These are phyloP conservation scores for Drosophila atripex DNA, from an alignment of 2,888 invertebrate species.

Conservation along the genomic window DNA sequence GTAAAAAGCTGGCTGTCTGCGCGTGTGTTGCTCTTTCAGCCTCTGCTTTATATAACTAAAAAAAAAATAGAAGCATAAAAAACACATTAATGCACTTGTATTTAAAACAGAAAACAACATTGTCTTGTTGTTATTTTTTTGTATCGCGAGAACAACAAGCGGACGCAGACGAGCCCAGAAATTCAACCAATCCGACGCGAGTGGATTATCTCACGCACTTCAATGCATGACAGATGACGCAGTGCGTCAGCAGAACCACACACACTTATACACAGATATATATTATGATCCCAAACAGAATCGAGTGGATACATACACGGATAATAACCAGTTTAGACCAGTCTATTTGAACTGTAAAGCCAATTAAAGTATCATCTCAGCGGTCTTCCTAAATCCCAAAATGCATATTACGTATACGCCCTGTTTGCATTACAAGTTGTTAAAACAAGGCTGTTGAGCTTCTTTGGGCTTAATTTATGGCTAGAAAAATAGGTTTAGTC, in stretches of 20 bases:
- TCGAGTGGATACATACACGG: not conserved
- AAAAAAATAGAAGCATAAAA: not conserved
- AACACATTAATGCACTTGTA: conserved; percentile 1
- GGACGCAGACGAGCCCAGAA: conserved; percentile 69
- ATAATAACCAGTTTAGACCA: not conserved
- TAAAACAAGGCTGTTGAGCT: not conserved
- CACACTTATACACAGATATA: not conserved
- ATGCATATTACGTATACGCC: conserved; percentile 21
- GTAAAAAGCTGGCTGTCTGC: conserved; percentile 28
- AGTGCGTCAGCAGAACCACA: conserved; percentile 26
- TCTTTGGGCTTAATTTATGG: not conserved
- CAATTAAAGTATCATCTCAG: not conserved
- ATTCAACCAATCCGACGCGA: conserved; percentile 62
- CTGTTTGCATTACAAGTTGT: conserved; percentile 4
- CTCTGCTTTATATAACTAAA: conserved; percentile 25
- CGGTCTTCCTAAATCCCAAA: not conserved
- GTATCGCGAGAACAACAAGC: conserved; percentile 39
- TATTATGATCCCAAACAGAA: not conserved
- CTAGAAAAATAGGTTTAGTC: not conserved
- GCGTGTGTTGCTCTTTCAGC: conserved; percentile 60
- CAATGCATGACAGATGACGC: conserved; percentile 33
- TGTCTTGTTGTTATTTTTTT: conserved; percentile 24
- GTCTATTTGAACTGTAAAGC: not conserved
- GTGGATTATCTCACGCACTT: conserved; percentile 37
- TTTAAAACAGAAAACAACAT: not conserved